Percentiles rank a stretch among this genome's conserved stretches.
These are phyloP conservation scores for Phengaris arion DNA, from an alignment of 2,888 invertebrate genomes.

Conservation along the genomic window DNA sequence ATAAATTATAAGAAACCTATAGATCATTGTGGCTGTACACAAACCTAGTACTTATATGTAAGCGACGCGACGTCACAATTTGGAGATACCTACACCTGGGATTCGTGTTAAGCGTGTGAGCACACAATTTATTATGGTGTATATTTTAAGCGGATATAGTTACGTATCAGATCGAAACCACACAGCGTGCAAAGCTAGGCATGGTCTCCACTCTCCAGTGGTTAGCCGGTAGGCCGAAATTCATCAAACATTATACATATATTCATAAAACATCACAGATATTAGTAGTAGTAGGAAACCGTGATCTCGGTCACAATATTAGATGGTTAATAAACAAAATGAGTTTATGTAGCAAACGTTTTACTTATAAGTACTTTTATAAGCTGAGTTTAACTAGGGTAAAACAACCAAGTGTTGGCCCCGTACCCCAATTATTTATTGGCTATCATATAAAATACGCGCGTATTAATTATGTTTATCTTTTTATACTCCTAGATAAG, in stretches of 20 bases:
- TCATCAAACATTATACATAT: constrained; percentile 54
- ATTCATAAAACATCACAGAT: constrained; percentile 67
- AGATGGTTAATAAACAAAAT: constrained; percentile 43
- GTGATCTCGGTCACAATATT: constrained; percentile 63
- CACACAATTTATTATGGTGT: constrained; percentile 21
- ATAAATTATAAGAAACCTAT: constrained; percentile 31
- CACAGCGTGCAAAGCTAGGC: constrained; percentile 48
- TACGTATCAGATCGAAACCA: constrained; percentile 31
- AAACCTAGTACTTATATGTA: constrained; percentile 12
- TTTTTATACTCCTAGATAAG: no score
- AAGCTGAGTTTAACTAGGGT: constrained; percentile 34
- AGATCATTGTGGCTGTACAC: constrained; percentile 10
- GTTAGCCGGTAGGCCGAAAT: constrained; percentile 69
- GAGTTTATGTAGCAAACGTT: constrained; percentile 18
- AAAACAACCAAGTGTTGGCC: no score
- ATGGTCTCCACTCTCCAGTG: constrained; percentile 59
- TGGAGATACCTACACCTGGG: constrained; percentile 26
- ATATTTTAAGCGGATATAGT: constrained; percentile 25
- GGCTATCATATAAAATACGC: no score
- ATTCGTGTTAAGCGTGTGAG: constrained; percentile 18
- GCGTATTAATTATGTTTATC: no score
- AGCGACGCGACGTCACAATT: constrained; percentile 32
- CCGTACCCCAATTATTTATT: no score
- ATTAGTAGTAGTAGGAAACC: constrained; percentile 67
- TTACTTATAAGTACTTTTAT: constrained; percentile 49